Evolutionary conservation across 2,797 vertebrate species (phyloP), one percentile per base, ranked within the genome.

Genomic region (Sciurus carolinensis): DNA sequence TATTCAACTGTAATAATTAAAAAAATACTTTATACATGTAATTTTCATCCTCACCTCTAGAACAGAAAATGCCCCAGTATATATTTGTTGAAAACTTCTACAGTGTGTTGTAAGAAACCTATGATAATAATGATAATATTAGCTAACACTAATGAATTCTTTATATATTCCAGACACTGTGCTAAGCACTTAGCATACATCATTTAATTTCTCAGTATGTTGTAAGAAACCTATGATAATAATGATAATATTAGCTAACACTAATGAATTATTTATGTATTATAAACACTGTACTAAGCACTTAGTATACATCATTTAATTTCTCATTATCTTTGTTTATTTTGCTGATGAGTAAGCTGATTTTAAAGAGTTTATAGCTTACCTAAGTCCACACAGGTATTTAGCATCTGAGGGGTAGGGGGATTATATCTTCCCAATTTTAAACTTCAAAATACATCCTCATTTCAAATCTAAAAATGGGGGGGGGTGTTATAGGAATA

Each of bases 351-450:
- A 71, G 1, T 5, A 96, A 92, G n/a, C 42, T 69, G 67, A n/a
- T 76, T 90, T 94, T 20, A 30, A 20, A 87, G 17, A 76, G n/a
- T 54, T 83, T 95, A 42, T 88, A 50, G 54, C 15, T 96, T 97
- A 2, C 33, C 28, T 44, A 86, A 90, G 36, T 66, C 13, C 7
- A 94, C 50, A 24, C 1, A 66, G 13, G 47, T 92, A 71, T 17
- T 84, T 30, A 89, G 15, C n/a, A 95, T 85, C 59, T 18, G 24
- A 66, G 39, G 5, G 33, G 0, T 75, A 24, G 1, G 9, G 5
- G 10, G 14, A 36, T 69, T 80, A 59, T 86, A 95, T 47, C 26
- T 59, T 1, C 54, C 0, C 0, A 72, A 42, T 72, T 77, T 52
- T 47, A 77, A 76, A 77, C 15, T 64, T 81, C 4, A 88, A 64